phyloP scores from a whole-genome alignment of 2,888 invertebrate species.

The Venusia cambrica region DNA sequence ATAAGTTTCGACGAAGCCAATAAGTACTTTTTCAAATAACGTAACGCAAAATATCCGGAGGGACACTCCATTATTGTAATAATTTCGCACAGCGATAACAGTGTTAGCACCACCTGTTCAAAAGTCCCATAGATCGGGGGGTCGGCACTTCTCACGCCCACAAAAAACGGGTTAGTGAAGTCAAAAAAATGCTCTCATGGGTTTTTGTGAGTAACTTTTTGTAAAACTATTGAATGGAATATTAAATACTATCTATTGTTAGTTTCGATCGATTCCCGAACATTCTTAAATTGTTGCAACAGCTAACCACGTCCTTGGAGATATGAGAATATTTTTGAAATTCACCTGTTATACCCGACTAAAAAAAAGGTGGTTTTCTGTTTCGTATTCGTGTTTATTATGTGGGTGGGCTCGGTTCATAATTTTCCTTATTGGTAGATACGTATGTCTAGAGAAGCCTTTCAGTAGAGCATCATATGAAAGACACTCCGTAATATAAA shows the following conservation, averaged over 20 bases:
- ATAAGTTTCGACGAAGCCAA: slow-evolving; percentile 19
- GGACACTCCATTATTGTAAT: slow-evolving; percentile 19
- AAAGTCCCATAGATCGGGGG: slow-evolving; percentile 43
- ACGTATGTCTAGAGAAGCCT: too few species aligned
- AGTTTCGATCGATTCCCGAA: slow-evolving; percentile 12
- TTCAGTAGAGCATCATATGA: too few species aligned
- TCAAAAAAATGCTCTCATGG: slow-evolving; percentile 41
- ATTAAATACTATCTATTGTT: slow-evolving; percentile 16
- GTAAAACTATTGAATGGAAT: slow-evolving; percentile 29
- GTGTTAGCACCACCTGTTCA: slow-evolving; percentile 59
- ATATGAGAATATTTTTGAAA: slow-evolving; percentile 12
- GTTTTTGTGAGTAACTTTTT: slow-evolving; percentile 33
- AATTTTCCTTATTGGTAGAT: too few species aligned
- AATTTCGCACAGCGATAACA: slow-evolving; percentile 37
- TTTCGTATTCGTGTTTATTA: too few species aligned
- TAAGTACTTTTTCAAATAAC: slow-evolving; percentile 24
- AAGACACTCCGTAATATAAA: too few species aligned
- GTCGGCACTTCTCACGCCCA: slow-evolving; percentile 57
- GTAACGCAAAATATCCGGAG: slow-evolving; percentile 11
- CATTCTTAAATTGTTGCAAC: slow-evolving; percentile 12
- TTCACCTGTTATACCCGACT: slow-evolving; percentile 10
- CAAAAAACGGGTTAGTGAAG: slow-evolving; percentile 68
- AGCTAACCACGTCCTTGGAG: slow-evolving; percentile 1
- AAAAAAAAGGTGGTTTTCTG: too few species aligned
- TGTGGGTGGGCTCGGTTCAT: too few species aligned